A percentile compares a stretch with the other conserved stretches of the same genome.
These are phyloP conservation scores for Phycodurus eques DNA, from an alignment of 2,113 vertebrate genomes.

Conservation along the genomic window DNA sequence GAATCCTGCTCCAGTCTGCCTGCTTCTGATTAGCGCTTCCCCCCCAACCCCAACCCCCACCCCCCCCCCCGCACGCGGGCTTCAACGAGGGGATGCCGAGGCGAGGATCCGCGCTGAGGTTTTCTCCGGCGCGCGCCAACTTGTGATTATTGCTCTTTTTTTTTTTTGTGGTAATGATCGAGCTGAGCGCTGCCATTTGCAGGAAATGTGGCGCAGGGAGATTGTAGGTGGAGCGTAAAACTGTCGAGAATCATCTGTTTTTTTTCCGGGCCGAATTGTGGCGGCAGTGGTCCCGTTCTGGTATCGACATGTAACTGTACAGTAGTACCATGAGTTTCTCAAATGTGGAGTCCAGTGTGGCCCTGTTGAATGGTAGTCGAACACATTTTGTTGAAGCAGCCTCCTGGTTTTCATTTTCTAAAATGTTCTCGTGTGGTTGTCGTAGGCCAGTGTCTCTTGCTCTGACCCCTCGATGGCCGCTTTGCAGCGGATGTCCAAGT, in stretches of 20 bases:
- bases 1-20: slow-evolving; percentile 53
- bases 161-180: slow-evolving; percentile 42
- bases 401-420: too few relatives aligned
- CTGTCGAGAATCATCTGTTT: background rate
- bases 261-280: background rate
- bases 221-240: background rate
- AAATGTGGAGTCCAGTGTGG: too few relatives aligned
- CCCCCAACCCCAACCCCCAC: too few relatives aligned
- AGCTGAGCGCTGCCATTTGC: slow-evolving; percentile 41
- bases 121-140: slow-evolving; percentile 32
- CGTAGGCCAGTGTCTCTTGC: too few relatives aligned
- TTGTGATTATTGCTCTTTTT: slow-evolving; percentile 58
- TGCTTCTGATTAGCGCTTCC: slow-evolving; percentile 65
- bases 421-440: too few relatives aligned
- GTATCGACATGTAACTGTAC: too few relatives aligned
- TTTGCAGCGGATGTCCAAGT: too few relatives aligned
- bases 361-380: too few relatives aligned
- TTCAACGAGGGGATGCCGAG: slow-evolving; percentile 17
- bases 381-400: too few relatives aligned
- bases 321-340: too few relatives aligned
- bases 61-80: slow-evolving; percentile 35
- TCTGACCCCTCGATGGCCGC: too few relatives aligned
- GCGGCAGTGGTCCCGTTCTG: too few relatives aligned
- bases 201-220: background rate
- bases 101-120: slow-evolving; percentile 17